Evolutionary conservation across 2,888 invertebrate genomes (phyloP), one percentile per base, ranked within the genome.

Genomic region (Drosophila prostipennis): DNA sequence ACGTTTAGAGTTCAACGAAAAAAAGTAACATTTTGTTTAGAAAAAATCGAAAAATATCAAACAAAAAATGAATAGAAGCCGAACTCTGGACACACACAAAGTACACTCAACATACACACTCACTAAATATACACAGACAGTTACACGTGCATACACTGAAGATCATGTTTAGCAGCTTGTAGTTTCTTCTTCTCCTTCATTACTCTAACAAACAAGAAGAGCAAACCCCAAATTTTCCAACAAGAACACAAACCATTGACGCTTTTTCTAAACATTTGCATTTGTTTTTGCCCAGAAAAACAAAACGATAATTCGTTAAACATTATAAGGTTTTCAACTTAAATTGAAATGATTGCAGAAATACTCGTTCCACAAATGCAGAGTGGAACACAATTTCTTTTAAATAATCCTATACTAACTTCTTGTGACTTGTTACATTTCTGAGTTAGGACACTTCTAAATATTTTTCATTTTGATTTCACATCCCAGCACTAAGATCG

Each of bases 1-100:
- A 89, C 79, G 89, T 90, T 89, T 89, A 91, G 91, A 85, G 84
- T 90, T 87, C 89, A 90, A 84, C 88, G 89, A 87, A 89, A 90
- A 81, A 85, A 80, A 90, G 81, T 90, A 77, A 86, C 80, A 76
- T 88, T 89, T 86, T 86, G 80, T 89, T 89, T 81, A 79, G 68
- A 87, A 63, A 78, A 72, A 77, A 72, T 63, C 67, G 59, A 78
- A 79, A 84, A 78, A 57, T 73, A 81, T 80, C 73, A 72, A 48
- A 70, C 61, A 57, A 67, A 58, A 63, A 60, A 67, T 53, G 29
- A 58, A 60, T 56, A 49, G 43, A 52, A 59, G 23, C 45, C 52
- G 73, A 74, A 69, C 73, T 74, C 75, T 75, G 48, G 34, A 53
- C 49, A 40, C 58, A 69, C 45, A 72, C 34, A 71, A 43, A 58